Percentiles rank a stretch among this genome's conserved stretches.
phyloP scores from a whole-genome alignment of 2,113 vertebrate genomes.

The Sinocyclocheilus maitianheensis region DNA sequence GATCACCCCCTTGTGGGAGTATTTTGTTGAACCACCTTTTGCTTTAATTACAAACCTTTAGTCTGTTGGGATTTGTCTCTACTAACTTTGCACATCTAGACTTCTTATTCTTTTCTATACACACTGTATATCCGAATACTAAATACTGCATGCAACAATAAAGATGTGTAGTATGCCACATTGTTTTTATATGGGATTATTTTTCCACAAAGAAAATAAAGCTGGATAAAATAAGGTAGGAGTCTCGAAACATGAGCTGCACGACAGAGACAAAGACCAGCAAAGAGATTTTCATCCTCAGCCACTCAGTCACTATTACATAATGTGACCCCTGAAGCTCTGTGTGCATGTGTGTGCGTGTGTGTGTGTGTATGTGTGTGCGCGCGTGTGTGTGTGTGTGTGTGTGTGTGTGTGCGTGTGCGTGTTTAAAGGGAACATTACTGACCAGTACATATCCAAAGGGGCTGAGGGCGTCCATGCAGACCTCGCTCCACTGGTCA shows the following conservation, averaged over 20 bases:
- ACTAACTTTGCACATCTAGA: no score
- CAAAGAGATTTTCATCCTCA: neutral
- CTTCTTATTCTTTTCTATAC: no score
- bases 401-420: no score
- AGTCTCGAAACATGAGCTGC: neutral
- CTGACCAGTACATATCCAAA: conserved; percentile 94
- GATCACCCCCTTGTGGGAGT: no score
- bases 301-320: neutral
- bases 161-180: neutral
- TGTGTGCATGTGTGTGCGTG: no score
- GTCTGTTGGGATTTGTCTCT: no score
- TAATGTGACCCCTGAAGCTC: neutral
- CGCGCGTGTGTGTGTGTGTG: neutral
- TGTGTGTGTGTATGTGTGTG: no score
- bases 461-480: conserved; percentile 90
- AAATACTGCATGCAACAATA: neutral
- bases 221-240: neutral
- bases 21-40: no score
- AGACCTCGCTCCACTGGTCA: conserved; percentile 95
- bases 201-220: neutral
- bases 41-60: no score
- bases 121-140: neutral
- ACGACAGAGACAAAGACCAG: neutral
- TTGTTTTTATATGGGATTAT: neutral
- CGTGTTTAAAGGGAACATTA: conserved; percentile 43